Base-by-base conservation (phyloP, 2,888 invertebrate genomes). In the Eupsilia transversa region DNA sequence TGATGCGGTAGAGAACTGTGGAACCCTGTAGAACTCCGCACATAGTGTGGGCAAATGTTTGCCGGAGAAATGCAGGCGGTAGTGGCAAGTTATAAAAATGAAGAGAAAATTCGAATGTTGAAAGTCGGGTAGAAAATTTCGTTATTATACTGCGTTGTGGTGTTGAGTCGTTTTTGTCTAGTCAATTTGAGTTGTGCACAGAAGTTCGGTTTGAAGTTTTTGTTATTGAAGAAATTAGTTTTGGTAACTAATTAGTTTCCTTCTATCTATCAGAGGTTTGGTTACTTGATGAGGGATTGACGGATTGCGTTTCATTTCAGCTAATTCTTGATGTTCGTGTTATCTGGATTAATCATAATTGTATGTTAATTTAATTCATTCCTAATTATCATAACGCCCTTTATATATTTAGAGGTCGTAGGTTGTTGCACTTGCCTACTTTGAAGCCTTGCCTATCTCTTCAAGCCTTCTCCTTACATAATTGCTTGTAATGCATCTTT, bases 1-100 rank as follows among this genome's bases (percentile, higher is more conserved):
- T 90, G 89, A 89, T 89, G 89, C 77, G 89, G 88, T 85, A 14
- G 72, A 72, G 59, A 49, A 52, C 38, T 46, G 57, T 20, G 38
- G 35, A 57, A 75, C 75, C 61, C 63, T 35, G 80, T 52, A 17
- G 61, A 77, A 78, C 67, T 80, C 71, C 9, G 74, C 72, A 79
- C 68, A 83, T 56, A 86, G 71, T 61, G 67, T n/a, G 70, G 61
- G 81, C 74, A 83, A 88, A 86, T 86, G 80, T 87, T 88, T 81
- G 78, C 72, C 20, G 17, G 68, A 73, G 80, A 79, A 78, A 85
- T 83, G 83, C 79, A 80, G 54, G 67, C 64, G 63, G 72, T 77
- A 72, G 59, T 72, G 63, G 72, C 69, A 82, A 76, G 59, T 75
- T 84, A 79, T 74, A 87, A 87, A 87, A 87, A 82, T 84, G 74